These are phyloP conservation scores for Mimachlamys varia DNA, from an alignment of 2,888 invertebrate genomes.

Conservation along the genomic window DNA sequence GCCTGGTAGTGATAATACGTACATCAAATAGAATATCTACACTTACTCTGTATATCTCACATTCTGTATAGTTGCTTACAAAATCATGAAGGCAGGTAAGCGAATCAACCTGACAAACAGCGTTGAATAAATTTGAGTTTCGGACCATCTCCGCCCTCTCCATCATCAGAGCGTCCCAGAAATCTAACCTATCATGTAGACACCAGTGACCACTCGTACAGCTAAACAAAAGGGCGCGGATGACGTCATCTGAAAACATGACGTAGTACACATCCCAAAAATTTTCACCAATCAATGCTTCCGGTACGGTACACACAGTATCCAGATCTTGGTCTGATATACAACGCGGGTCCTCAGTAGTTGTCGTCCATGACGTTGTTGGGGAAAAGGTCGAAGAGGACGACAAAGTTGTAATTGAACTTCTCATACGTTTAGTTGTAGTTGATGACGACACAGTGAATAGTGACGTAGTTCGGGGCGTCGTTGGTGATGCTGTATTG, in stretches of 20 bases:
- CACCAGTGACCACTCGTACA: slow-evolving; percentile 62
- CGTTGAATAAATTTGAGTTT: slow-evolving; percentile 52
- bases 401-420: not conserved
- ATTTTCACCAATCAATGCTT: slow-evolving; percentile 53
- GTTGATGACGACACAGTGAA: not conserved
- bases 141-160: slow-evolving; percentile 59
- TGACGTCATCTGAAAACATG: slow-evolving; percentile 59
- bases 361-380: not conserved
- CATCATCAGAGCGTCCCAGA: slow-evolving; percentile 58
- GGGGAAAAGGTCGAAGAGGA: not conserved
- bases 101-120: slow-evolving; percentile 53
- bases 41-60: slow-evolving; percentile 54
- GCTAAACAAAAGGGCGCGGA: slow-evolving; percentile 56
- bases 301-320: slow-evolving; percentile 42
- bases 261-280: slow-evolving; percentile 61
- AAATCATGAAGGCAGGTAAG: slow-evolving; percentile 51
- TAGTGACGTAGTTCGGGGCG: not conserved
- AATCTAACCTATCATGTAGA: slow-evolving; percentile 55
- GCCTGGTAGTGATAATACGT: no score
- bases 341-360: not conserved
- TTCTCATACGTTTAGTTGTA: not conserved
- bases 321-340: not conserved
- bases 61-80: slow-evolving; percentile 47
- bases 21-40: no score
- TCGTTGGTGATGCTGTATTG: no score